Percentiles rank a stretch among this genome's conserved stretches.
Conservation (phyloP, 2,888 invertebrate species). For the Orthonychiurus folsomi region DNA sequence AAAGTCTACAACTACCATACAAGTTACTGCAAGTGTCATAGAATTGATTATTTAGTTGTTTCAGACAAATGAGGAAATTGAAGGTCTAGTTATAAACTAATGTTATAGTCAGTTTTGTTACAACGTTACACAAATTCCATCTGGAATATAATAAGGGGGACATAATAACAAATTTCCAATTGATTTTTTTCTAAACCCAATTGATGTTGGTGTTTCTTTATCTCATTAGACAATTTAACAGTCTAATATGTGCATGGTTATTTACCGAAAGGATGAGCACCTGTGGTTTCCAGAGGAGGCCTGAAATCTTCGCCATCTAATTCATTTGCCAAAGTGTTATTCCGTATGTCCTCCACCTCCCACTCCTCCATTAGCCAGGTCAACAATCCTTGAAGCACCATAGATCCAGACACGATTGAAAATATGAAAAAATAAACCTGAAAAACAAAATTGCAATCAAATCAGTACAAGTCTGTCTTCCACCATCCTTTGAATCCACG, state of each 20-base stretch:
- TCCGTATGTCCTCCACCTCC: background rate
- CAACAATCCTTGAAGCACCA: constrained; percentile 1
- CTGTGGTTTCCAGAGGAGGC: background rate
- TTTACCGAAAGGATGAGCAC: background rate
- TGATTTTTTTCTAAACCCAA: no score
- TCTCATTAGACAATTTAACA: no score
- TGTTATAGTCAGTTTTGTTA: no score
- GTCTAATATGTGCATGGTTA: no score
- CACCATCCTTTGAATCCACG: background rate
- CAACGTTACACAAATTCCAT: no score
- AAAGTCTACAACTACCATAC: constrained; percentile 32
- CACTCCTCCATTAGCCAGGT: background rate
- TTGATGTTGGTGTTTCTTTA: no score
- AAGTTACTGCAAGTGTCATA: no score
- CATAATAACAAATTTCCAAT: no score
- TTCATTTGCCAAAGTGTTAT: background rate
- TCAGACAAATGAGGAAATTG: no score
- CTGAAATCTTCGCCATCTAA: background rate
- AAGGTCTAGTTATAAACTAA: no score
- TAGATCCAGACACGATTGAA: constrained; percentile 7
- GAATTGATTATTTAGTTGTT: no score
- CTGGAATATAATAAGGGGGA: no score
- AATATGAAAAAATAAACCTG: constrained; percentile 10
- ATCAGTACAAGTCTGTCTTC: background rate
- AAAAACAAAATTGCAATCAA: background rate